Evolutionary conservation across 35 echinoderm and acorn worm species (phyloP), one percentile per base, ranked within the genome.

Genomic region (Chiridota heheva): DNA sequence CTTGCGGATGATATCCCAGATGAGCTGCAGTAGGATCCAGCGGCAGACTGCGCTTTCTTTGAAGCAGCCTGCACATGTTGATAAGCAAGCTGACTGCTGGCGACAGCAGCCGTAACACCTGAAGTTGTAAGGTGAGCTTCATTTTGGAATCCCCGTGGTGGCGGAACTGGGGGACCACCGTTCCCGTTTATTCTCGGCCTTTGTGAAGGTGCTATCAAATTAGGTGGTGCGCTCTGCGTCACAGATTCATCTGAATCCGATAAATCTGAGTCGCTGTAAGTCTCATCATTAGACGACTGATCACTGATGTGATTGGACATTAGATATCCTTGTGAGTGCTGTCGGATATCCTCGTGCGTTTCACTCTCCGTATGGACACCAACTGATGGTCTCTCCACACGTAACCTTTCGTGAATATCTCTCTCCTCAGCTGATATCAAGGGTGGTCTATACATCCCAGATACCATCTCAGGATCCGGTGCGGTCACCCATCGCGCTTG

Each of bases 301-400:
- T 78, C 75, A 42, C 75, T 78, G 27, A 78, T 42, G 53, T 78
- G 75, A 61, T 78, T 78, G 25, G 75, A 78, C 75, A 78, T 78
- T 58, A 78, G 58, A 35, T 78, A 78, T 2, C 75, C 75, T 26
- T 78, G 75, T 58, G 75, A 40, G n/a, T 28, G 75, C 8, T 29
- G 35, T 24, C 35, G 46, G 7, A 31, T 58, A 29, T 24, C 3
- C 70, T 78, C 58, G 6, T 40, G 29, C 35, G n/a, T 58, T 42
- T 5, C 17, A 20, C 2, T 16, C 48, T 7, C 55, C 73, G 45
- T 72, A 47, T 15, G 75, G n/a, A n/a, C n/a, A n/a, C n/a, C n/a
- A n/a, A n/a, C n/a, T n/a, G n/a, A n/a, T n/a, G n/a, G n/a, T n/a
- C n/a, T n/a, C n/a, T n/a, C n/a, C n/a, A n/a, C n/a, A n/a, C n/a